Conservation (phyloP, 1,140 invertebrate species). For the Leptoteleia sp. region DNA sequence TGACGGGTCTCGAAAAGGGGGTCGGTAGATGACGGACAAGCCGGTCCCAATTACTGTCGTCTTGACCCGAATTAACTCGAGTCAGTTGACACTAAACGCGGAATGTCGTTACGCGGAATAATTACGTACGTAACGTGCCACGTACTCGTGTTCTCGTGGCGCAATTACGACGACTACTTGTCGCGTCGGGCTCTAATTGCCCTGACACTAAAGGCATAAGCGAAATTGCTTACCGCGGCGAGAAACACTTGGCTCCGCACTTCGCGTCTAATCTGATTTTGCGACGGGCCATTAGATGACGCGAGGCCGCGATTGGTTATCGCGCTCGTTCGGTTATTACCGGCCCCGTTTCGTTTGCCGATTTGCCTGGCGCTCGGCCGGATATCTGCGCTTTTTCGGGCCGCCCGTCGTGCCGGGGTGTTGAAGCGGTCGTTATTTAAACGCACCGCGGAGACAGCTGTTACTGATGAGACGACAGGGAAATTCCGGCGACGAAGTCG, state of each 20-base stretch:
- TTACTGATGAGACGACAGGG: constrained; percentile 65
- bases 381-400: too few relatives aligned
- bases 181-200: constrained; percentile 55
- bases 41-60: too few relatives aligned
- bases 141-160: constrained; percentile 44
- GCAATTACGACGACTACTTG: constrained; percentile 60
- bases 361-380: too few relatives aligned
- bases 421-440: constrained; percentile 58
- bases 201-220: constrained; percentile 48
- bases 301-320: constrained; percentile 9
- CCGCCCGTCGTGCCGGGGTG: not conserved
- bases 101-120: constrained; percentile 58
- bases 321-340: constrained; percentile 1
- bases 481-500: constrained; percentile 55
- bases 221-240: constrained; percentile 45
- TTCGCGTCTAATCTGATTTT: constrained; percentile 38
- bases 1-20: too few relatives aligned
- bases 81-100: constrained; percentile 43
- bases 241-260: constrained; percentile 46
- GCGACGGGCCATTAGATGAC: constrained; percentile 8
- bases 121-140: constrained; percentile 53
- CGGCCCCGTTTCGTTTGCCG: too few relatives aligned
- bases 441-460: constrained; percentile 19
- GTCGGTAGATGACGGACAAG: too few relatives aligned
- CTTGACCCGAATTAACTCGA: constrained; percentile 9